phyloP scores from a whole-genome alignment of 2,113 vertebrate genomes.

The Cichladusa arquata region DNA sequence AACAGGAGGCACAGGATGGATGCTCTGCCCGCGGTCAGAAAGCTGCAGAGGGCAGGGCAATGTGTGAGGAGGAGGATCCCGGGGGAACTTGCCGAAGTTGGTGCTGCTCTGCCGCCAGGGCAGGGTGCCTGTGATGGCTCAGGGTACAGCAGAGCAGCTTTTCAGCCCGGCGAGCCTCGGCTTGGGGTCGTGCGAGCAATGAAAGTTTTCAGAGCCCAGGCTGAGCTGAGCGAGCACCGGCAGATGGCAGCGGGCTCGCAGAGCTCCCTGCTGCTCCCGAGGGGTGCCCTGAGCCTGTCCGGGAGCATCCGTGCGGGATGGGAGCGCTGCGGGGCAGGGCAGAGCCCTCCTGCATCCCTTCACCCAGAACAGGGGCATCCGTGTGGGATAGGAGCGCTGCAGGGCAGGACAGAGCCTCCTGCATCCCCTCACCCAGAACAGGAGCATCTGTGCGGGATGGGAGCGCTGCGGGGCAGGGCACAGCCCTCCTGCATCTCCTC shows the following conservation, averaged over 20 bases:
- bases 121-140: not conserved
- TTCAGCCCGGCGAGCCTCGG: not conserved
- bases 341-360: not conserved
- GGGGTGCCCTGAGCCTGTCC: fast-evolving
- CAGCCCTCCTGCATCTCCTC: too few species aligned
- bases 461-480: too few species aligned
- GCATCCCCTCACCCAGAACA: not conserved
- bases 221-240: not conserved
- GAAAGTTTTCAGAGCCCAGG: not conserved
- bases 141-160: not conserved
- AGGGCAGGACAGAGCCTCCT: not conserved
- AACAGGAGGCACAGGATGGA: not conserved
- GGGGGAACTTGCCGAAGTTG: not conserved
- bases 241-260: not conserved
- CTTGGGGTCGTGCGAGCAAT: fast-evolving
- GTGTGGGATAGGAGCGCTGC: not conserved
- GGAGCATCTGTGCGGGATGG: not conserved
- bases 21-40: not conserved
- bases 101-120: not conserved
- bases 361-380: not conserved
- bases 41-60: not conserved
- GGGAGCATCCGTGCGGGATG: not conserved
- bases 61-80: not conserved
- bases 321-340: not conserved
- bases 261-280: fast-evolving